A percentile compares a stretch with the other conserved stretches of the same genome.
Evolutionary conservation across 1,140 invertebrate species (phyloP).

Genomic region (Aphelinus atriplicis): DNA sequence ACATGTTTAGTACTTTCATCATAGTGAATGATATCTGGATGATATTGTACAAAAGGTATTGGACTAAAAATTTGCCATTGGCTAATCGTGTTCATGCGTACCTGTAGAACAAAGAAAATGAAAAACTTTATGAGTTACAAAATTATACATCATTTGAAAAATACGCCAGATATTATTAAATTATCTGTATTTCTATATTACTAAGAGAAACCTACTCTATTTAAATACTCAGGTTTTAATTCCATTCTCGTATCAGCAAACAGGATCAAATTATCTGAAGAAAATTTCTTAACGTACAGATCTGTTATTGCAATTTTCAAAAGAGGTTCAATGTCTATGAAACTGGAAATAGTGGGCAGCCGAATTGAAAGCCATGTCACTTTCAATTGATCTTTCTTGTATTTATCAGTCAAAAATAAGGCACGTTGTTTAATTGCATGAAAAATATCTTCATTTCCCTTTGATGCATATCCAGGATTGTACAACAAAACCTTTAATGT

Average conservation of each 20-base stretch:
- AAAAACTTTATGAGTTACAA: constrained; percentile 26
- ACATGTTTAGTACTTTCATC: constrained; percentile 66
- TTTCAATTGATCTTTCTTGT: constrained; percentile 74
- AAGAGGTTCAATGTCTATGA: constrained; percentile 55
- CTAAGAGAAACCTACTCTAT: constrained; percentile 70
- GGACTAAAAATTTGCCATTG: constrained; percentile 84
- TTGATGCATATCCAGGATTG: constrained; percentile 69
- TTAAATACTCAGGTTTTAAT: constrained; percentile 83
- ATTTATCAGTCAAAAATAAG: constrained; percentile 72
- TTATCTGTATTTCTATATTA: constrained; percentile 27
- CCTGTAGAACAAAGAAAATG: constrained; percentile 61
- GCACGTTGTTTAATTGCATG: constrained; percentile 73
- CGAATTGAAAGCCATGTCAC: constrained; percentile 78
- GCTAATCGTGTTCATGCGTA: constrained; percentile 86
- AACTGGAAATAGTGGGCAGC: constrained; percentile 63
- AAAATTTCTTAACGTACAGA: constrained; percentile 76
- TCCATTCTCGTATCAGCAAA: constrained; percentile 74
- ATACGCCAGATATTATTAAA: constrained; percentile 22
- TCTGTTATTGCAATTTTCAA: constrained; percentile 78
- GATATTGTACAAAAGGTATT: constrained; percentile 82
- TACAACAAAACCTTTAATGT: constrained; percentile 71
- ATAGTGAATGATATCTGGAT: constrained; percentile 72
- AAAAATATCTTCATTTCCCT: constrained; percentile 75
- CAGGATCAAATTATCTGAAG: constrained; percentile 75
- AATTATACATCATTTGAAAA: constrained; percentile 31